These are phyloP conservation scores for Drymonia ruficornis DNA, from an alignment of 2,888 invertebrate genomes.

Conservation along the genomic window DNA sequence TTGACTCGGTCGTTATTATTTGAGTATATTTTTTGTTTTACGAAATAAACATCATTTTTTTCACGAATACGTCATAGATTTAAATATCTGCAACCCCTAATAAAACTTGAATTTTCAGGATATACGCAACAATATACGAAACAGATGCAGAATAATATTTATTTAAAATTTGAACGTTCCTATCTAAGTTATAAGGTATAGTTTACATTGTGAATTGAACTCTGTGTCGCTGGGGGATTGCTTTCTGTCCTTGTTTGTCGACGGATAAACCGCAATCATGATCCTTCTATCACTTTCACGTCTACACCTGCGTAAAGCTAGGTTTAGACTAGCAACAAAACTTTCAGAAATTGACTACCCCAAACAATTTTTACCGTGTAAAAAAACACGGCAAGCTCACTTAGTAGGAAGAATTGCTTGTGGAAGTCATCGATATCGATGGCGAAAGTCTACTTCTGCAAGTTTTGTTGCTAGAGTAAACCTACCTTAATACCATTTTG, in stretches of 20 bases:
- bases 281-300: neutral
- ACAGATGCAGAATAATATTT: slow-evolving; percentile 60
- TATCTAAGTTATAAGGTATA: slow-evolving; percentile 40
- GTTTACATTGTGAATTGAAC: slow-evolving; percentile 29
- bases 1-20: neutral
- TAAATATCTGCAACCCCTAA: slow-evolving; percentile 5
- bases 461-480: too few relatives aligned
- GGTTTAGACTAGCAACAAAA: too few relatives aligned
- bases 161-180: slow-evolving; percentile 36
- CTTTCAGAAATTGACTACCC: too few relatives aligned
- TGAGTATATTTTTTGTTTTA: neutral
- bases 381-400: too few relatives aligned
- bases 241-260: slow-evolving; percentile 46
- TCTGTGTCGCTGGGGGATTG: slow-evolving; percentile 46
- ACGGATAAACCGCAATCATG: slow-evolving; percentile 6
- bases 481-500: too few relatives aligned
- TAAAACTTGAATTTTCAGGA: slow-evolving; percentile 61
- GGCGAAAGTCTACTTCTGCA: too few relatives aligned
- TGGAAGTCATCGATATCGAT: too few relatives aligned
- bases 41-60: neutral
- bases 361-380: too few relatives aligned
- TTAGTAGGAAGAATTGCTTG: too few relatives aligned
- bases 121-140: slow-evolving; percentile 68
- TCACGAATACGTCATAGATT: neutral
- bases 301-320: neutral